Evolutionary conservation across 1,140 invertebrate genomes (phyloP), one percentile per base, ranked within the genome.

Genomic region (Eueides isabella): DNA sequence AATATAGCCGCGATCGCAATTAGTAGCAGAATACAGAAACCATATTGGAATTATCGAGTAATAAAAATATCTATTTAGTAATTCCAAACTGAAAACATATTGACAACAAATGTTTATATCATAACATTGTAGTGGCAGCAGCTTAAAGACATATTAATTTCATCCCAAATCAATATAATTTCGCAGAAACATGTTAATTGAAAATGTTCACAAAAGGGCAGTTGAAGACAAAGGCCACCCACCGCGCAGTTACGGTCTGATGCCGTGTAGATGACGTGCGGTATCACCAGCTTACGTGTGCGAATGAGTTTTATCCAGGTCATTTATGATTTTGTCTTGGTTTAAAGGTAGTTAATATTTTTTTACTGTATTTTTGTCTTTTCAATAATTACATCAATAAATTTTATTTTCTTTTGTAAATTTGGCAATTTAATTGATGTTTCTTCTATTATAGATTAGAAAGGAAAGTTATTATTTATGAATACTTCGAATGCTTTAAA

Each of bases 131-230:
- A 38, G 35, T 16, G n/a, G 41, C 41, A 26, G 9, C 3, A 55
- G 2, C 19, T 7, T 55, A 26, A 55, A 23, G n/a, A 12, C n/a
- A 55, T 26, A 55, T 55, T 55, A 55, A 55, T 12, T 55, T 3
- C 7, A 23, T 26, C n/a, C 19, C 29, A 31, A 63, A 63, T 63
- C 61, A 63, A 63, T 63, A 63, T 63, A 9, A 23, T 63, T 63
- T 30, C 61, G 62, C 61, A 61, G 62, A 76, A 81, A 70, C 79
- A 76, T 81, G 81, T 81, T 86, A 86, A 86, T 86, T 86, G 80
- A 80, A 84, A 81, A 82, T 78, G 79, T 77, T 79, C 76, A 82
- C 80, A 85, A 84, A 85, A 84, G 80, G 72, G 68, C 76, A 80
- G 68, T 71, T 73, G 31, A 66, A 80, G 68, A 83, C 80, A 87